phyloP scores from a whole-genome alignment of 1,140 invertebrate genomes.

The Drosophila willistoni region DNA sequence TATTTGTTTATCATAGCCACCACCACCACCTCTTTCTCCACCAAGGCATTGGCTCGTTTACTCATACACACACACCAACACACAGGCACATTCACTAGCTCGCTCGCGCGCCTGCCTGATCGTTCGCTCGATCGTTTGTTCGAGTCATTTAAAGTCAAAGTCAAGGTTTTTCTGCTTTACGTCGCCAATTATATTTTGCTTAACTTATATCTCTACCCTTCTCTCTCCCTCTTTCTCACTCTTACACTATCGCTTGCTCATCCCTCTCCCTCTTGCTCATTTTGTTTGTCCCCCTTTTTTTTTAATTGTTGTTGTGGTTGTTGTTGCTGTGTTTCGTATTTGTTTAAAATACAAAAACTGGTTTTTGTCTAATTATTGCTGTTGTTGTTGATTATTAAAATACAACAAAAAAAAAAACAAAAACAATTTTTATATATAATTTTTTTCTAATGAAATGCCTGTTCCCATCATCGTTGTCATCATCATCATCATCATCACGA shows the following conservation, averaged over 20 bases:
- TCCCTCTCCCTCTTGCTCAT: slow-evolving; percentile 42
- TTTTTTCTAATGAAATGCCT: slow-evolving; percentile 67
- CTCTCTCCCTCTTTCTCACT: slow-evolving; percentile 20
- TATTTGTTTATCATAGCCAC: slow-evolving; percentile 64
- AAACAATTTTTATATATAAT: slow-evolving; percentile 17
- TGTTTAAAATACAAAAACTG: slow-evolving; percentile 63
- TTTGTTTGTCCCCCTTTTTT: slow-evolving; percentile 34
- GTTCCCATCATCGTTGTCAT: slow-evolving; percentile 46
- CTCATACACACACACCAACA: slow-evolving; percentile 32
- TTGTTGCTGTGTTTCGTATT: slow-evolving; percentile 51
- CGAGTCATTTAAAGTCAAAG: slow-evolving; percentile 83
- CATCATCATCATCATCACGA: slow-evolving; percentile 28
- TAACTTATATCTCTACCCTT: slow-evolving; percentile 13
- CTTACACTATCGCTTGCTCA: slow-evolving; percentile 34
- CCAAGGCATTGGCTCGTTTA: background rate
- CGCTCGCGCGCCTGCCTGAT: slow-evolving; percentile 46
- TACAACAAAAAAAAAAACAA: slow-evolving; percentile 40
- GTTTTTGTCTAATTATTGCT: slow-evolving; percentile 80
- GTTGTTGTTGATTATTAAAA: slow-evolving; percentile 62
- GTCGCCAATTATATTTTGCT: slow-evolving; percentile 70
- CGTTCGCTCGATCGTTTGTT: slow-evolving; percentile 37
- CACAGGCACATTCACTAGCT: slow-evolving; percentile 27
- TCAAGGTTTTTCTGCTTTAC: slow-evolving; percentile 83
- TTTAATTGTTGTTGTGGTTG: slow-evolving; percentile 15
- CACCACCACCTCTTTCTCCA: background rate